Conservation (phyloP, 2,888 invertebrate genomes). For the Stramonita haemastoma region DNA sequence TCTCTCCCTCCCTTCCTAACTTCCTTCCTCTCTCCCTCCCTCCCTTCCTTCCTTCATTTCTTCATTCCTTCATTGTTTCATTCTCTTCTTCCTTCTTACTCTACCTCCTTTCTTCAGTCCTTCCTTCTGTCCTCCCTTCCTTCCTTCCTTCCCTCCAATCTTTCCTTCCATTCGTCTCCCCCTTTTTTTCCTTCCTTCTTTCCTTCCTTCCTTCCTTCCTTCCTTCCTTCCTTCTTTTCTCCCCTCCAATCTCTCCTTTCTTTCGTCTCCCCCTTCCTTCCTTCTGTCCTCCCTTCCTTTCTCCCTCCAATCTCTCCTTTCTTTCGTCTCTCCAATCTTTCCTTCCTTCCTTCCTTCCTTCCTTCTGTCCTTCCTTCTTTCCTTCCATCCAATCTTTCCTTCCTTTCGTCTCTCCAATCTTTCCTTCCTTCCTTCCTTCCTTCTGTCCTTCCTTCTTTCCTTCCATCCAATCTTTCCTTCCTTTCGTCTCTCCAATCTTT, state of each 20-base stretch:
- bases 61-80: background rate
- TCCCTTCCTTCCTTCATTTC: no score
- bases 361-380: background rate
- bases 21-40: no score
- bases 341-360: background rate
- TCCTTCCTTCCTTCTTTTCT: background rate
- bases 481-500: background rate
- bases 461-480: background rate
- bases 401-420: background rate
- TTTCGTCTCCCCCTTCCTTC: background rate
- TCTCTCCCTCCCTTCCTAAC: no score
- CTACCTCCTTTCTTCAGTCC: background rate
- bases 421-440: background rate
- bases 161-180: background rate
- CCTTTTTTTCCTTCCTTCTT: background rate
- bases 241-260: background rate
- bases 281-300: background rate
- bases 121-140: background rate
- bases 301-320: background rate
- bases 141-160: background rate
- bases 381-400: background rate
- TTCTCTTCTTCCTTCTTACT: background rate
- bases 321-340: background rate
- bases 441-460: background rate
- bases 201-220: background rate